Base-by-base conservation (phyloP, 2,113 vertebrate species). In the Falcunculus frontatus region DNA sequence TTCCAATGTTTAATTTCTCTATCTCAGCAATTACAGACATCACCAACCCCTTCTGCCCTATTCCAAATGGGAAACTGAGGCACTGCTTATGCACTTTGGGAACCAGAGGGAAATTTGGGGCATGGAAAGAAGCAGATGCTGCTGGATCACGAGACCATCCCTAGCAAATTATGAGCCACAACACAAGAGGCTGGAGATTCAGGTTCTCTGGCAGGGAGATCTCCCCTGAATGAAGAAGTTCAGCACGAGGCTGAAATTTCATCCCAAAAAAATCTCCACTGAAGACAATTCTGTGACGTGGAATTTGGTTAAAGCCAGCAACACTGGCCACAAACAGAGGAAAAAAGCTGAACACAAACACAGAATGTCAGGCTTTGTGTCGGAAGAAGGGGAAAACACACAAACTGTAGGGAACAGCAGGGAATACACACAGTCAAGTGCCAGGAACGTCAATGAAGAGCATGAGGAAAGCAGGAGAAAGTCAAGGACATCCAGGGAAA, bases 141-240 rank as follows among this genome's bases (percentile, higher is more conserved):
- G 12, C 0, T 11, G 19, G 53, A 49, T 27, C 18, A 3, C 0
- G 1, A 73, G 9, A 30, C 22, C 32, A 32, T 25, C 9, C 7
- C 32, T 7, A n/a, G 39, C 16, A 55, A 80, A 83, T 76, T 8
- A 73, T 1, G 0, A 0, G 39, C 33, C 62, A 30, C 42, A 52
- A 4, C 2, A 30, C 12, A 17, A 69, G 30, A 39, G 5, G 3
- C 1, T 56, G 42, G 33, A 63, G 33, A 68, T 64, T 29, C 29
- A 32, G 41, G 7, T 21, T 83, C 30, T 83, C 75, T 5, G 4
- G 26, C 56, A 55, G 32, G 12, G 13, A 52, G 4, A 46, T 25
- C 21, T 56, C 35, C n/a, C 14, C 12, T 35, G 23, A 59, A 26
- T 4, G 29, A 84, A 81, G 44, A 42, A 37, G 21, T 10, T 33